A percentile compares a stretch with the other conserved stretches of the same genome.
phyloP scores from a whole-genome alignment of 2,888 invertebrate species.

The Oscheius myriophilus region DNA sequence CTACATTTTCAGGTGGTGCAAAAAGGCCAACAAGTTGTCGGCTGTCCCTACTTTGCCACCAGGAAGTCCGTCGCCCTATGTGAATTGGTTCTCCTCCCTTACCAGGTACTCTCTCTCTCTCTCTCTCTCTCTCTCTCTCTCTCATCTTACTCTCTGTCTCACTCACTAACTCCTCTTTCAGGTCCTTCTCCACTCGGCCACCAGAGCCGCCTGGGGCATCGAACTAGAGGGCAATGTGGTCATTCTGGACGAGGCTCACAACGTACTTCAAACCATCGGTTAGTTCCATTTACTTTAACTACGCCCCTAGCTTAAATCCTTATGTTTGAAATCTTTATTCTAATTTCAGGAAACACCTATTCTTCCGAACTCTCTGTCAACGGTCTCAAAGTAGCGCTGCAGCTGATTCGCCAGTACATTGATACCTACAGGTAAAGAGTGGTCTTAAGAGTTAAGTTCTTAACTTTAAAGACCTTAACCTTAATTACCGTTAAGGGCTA shows the following conservation, averaged over 20 bases:
- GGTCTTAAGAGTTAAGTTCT: not conserved
- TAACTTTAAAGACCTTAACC: too few relatives aligned
- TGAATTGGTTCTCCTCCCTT: slow-evolving; percentile 76
- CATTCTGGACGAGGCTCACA: slow-evolving; percentile 94
- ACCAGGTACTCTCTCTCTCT: slow-evolving; percentile 57
- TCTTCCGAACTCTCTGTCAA: slow-evolving; percentile 47
- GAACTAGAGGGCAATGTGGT: slow-evolving; percentile 82
- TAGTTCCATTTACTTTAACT: slow-evolving; percentile 64
- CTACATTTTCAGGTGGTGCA: slow-evolving; percentile 35
- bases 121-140: too few relatives aligned
- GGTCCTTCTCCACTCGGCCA: slow-evolving; percentile 82
- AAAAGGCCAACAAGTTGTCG: slow-evolving; percentile 79
- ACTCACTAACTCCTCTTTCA: slow-evolving; percentile 72
- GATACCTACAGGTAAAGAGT: slow-evolving; percentile 34
- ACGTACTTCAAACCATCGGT: slow-evolving; percentile 87
- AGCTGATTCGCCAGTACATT: slow-evolving; percentile 52
- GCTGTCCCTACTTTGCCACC: slow-evolving; percentile 93
- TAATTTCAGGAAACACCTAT: slow-evolving; percentile 41
- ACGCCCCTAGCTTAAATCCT: too few relatives aligned
- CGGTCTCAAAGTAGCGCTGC: slow-evolving; percentile 43
- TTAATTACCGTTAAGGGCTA: too few relatives aligned
- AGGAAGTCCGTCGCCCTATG: slow-evolving; percentile 84
- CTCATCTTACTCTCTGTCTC: too few relatives aligned
- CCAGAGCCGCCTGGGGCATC: slow-evolving; percentile 81
- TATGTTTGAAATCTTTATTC: too few relatives aligned